Evolutionary conservation across 2,888 invertebrate species (phyloP), one percentile per base, ranked within the genome.

Genomic region (Ferrisia virgata): DNA sequence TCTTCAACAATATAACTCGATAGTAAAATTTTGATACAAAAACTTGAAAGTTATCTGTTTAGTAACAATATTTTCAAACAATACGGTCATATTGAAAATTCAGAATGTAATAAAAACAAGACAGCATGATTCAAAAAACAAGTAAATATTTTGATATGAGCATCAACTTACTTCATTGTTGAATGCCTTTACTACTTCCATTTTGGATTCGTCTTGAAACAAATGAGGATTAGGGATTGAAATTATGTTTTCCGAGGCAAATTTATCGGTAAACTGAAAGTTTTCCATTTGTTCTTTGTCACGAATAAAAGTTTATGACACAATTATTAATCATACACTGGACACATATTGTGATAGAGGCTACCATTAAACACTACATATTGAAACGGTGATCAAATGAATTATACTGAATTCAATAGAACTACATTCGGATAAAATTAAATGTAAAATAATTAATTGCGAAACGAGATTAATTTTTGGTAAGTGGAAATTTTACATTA

Each of bases 181-280:
- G 91, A 96, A 96, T 87, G 94, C 91, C 90, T 95, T 94, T 79
- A 96, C 95, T 87, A 94, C 94, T 87, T 95, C 93, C 94, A 95
- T 95, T 88, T 90, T 88, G 79, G 85, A 47, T 78, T 81, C 31
- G 69, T 85, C 84, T 36, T 64, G 43, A 11, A 22, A 58, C 43
- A 76, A 58, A 69, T 72, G 31, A 28, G 43, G 33, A 72, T 72
- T 72, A 6, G 72, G 72, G n/a, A 72, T 72, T 3, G 72, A 72
- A 72, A 72, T 72, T 4, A 72, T 72, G 18, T 72, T 72, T 36
- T 72, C 72, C 3, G 72, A 72, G 31, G 72, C 33, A 6, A 72
- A 72, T 72, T 72, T 72, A 4, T 72, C 72, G 33, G 13, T n/a
- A 18, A 72, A 72, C 33, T 72, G 72, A 72, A 72, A 72, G 72